phyloP scores from a whole-genome alignment of 2,797 vertebrate genomes.

The Melanotaenia maccullochi region DNA sequence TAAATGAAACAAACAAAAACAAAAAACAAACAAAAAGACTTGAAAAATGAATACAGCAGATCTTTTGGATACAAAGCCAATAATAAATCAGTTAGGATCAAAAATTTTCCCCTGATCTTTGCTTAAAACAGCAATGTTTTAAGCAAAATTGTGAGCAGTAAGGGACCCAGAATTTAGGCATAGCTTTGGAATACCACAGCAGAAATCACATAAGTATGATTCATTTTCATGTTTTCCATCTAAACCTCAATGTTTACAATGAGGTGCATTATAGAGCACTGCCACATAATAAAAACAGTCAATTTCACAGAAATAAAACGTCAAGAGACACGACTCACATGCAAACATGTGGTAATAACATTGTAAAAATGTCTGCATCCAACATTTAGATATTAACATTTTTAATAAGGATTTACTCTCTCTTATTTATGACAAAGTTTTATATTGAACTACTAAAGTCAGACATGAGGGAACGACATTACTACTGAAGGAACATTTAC shows the following conservation, averaged over 20 bases:
- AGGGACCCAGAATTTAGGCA: neutral
- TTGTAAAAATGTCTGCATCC: conserved; percentile 12
- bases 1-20: no score
- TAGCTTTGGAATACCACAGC: conserved; percentile 15
- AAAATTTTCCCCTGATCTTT: neutral
- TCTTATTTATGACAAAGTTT: conserved; percentile 21
- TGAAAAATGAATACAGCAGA: neutral
- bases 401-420: conserved; percentile 3
- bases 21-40: no score
- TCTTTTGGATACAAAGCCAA: neutral
- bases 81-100: neutral
- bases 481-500: conserved; percentile 42
- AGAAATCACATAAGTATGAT: conserved; percentile 17
- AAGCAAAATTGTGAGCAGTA: conserved; percentile 1
- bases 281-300: conserved; percentile 39
- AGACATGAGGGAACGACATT: conserved; percentile 36
- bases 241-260: conserved; percentile 48
- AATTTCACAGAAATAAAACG: conserved; percentile 37
- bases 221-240: conserved; percentile 14
- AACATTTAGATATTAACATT: conserved; percentile 36
- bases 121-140: neutral
- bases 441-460: conserved; percentile 20
- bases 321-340: conserved; percentile 46
- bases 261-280: conserved; percentile 34
- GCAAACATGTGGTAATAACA: conserved; percentile 52